Evolutionary conservation across 2,888 invertebrate species (phyloP), one percentile per base, ranked within the genome.

Genomic region (Hemithea aestivaria): DNA sequence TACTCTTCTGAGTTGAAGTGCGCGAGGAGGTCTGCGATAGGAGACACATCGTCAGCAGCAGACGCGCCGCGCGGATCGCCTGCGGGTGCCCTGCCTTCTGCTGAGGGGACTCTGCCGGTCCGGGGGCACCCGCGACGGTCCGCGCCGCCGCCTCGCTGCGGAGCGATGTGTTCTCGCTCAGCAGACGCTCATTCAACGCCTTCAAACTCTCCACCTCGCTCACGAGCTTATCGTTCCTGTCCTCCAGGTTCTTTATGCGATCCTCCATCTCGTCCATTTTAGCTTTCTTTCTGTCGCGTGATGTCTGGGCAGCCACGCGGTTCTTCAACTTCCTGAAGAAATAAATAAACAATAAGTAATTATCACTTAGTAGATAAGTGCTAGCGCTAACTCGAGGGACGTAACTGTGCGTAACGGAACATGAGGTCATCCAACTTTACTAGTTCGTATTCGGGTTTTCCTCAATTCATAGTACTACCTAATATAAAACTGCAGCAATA

Each of bases 251-350:
- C 45, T 90, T 84, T 3, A 94, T 89, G 23, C 91, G 90, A 7
- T 79, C 72, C 72, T 98, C 97, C 89, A 98, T 91, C 55, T 96
- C 95, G 52, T 95, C 94, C 91, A 98, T 94, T 69, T 93, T 93
- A 0, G 95, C 95, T 75, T 98, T 98, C 73, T 99, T 99, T 27
- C 97, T 90, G 78, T 99, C 99, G 35, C 99, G 91, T 0, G 98
- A 98, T 29, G 96, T 97, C 81, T 99, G 99, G 1, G 99, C 99
- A 20, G 99, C 98, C 12, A 98, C 97, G 53, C 98, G 90, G 74
- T 98, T 98, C 76, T 98, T 98, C 59, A 98, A 74, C 84, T 98
- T 98, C 74, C 98, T 97, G 75, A 16, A 84, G 42, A 35, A 40
- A 35, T 16, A 16, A 16, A 16, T 16, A 16, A 16, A 16, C 16